Percentiles rank a stretch among this genome's conserved stretches.
Conservation (phyloP, 2,113 vertebrate species). For the Ptilorrhoa leucosticta region DNA sequence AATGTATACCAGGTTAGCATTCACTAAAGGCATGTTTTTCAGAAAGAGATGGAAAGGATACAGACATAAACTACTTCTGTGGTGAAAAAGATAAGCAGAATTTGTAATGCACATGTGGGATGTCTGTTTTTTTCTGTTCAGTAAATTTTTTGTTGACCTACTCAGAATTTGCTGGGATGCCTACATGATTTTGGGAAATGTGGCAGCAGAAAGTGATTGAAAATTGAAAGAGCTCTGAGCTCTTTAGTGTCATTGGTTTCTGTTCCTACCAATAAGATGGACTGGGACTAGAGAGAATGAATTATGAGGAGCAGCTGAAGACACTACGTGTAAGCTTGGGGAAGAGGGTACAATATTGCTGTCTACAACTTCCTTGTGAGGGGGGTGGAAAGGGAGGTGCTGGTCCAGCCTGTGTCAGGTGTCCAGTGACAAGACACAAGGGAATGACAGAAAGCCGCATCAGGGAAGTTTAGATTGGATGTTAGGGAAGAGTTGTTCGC, state of each 20-base stretch:
- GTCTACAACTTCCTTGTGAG: not conserved
- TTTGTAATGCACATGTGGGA: not conserved
- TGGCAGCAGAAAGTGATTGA: not conserved
- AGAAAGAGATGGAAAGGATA: not conserved
- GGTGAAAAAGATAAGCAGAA: not conserved
- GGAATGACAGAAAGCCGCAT: not conserved
- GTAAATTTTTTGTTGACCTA: not conserved
- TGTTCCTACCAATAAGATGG: not conserved
- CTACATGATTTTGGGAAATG: accelerated
- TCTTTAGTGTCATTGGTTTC: not conserved
- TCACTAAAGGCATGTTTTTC: not conserved
- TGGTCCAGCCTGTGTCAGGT: not conserved
- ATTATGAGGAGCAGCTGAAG: not conserved
- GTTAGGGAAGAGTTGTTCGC: not conserved
- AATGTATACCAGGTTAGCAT: not conserved
- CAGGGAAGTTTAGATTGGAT: not conserved
- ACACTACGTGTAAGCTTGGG: not conserved
- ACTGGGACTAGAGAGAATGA: not conserved
- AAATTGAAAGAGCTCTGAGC: not conserved
- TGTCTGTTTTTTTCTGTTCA: not conserved
- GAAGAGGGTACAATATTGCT: not conserved
- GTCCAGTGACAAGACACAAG: accelerated
- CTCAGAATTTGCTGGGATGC: not conserved
- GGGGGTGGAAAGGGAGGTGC: not conserved
- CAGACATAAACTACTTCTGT: not conserved